Evolutionary conservation across 2,888 invertebrate genomes (phyloP).

Genomic region (Oxycera nigricornis): DNA sequence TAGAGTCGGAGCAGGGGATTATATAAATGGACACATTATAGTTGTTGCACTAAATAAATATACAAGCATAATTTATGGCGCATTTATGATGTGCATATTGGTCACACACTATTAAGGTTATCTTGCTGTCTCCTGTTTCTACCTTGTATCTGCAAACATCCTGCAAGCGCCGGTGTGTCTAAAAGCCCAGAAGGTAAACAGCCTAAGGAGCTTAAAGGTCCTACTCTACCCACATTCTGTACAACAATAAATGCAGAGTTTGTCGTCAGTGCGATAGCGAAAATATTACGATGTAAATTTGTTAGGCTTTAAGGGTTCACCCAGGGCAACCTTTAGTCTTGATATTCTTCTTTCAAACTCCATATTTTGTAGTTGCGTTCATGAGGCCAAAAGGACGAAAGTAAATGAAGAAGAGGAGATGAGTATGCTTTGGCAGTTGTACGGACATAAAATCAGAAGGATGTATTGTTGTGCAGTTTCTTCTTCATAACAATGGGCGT

Average conservation of each 20-base stretch:
- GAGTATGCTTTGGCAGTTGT: not conserved
- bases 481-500: not conserved
- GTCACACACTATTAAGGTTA: not conserved
- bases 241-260: not conserved
- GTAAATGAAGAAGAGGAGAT: not conserved
- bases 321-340: not conserved
- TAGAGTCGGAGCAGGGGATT: not conserved
- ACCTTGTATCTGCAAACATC: not conserved
- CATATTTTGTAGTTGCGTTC: not conserved
- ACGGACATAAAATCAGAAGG: not conserved
- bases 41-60: not conserved
- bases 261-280: not conserved
- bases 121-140: not conserved
- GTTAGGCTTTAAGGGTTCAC: not conserved
- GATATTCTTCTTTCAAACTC: not conserved
- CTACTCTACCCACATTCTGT: not conserved
- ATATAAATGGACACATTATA: not conserved
- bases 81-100: slow-evolving; percentile 35
- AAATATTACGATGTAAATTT: slow-evolving; percentile 19
- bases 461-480: not conserved
- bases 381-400: not conserved
- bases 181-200: slow-evolving; percentile 28
- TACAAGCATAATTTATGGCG: slow-evolving; percentile 20
- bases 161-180: not conserved
- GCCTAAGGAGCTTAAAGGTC: slow-evolving; percentile 27